Base-by-base conservation (phyloP, 2,113 vertebrate species). In the Saimiri boliviensis region DNA sequence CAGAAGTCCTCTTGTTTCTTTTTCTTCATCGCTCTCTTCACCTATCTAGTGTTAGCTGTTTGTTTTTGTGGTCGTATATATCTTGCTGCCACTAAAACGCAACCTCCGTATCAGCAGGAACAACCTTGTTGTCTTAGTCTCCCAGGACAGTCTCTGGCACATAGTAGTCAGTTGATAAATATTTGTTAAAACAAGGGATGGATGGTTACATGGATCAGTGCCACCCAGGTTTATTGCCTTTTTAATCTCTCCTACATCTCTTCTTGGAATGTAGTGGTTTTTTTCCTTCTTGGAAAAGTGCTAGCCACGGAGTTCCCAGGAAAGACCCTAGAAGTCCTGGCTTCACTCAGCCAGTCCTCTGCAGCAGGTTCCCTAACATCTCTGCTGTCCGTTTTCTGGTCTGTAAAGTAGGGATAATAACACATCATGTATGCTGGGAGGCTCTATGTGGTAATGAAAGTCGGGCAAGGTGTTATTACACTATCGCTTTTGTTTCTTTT, bases 361-460 rank as follows among this genome's bases (percentile, higher is more conserved):
- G 4, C 52, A 80, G 58, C 32, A 76, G 90, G 71, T 88, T 63
- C 80, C 86, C 23, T 37, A 60, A 90, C 27, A 7, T 96, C 88
- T 86, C 68, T 52, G 42, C 27, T 54, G 95, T 74, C 81, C 93
- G 14, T 92, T 94, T 93, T 84, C 40, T 74, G 82, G 93, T 89
- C 80, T 89, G 45, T 80, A 93, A 97, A 97, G 83, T 84, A 73
- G 63, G 80, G 84, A 74, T 96, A 97, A 97, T 97, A 96, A 95
- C 71, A 95, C 52, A 37, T 81, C 74, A 0, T 35, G 54, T 84
- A 58, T 42, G 66, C 56, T 63, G 71, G 88, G 90, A 96, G 95
- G 40, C 86, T 87, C 96, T 8, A 0, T 0, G 17, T 97, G 97
- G 95, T 97, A 95, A 95, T 93, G 87, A 81, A 94, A 93, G n/a